Base-by-base conservation (phyloP, 2,888 invertebrate species). In the Meiosimyza platycephala region DNA sequence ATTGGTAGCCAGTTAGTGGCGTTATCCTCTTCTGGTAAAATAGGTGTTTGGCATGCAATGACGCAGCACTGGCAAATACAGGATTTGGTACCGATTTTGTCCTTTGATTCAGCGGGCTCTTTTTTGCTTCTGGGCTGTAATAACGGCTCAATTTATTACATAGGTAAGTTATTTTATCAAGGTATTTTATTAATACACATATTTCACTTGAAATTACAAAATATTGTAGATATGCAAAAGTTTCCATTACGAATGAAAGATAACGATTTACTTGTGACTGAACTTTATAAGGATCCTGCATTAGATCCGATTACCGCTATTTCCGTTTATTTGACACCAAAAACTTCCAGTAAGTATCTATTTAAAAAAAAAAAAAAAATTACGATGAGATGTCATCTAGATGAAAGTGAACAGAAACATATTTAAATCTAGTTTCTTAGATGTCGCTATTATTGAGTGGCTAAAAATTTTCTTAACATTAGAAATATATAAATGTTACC, bases 1-100 rank as follows among this genome's bases (percentile, higher is more conserved):
- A 98, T 99, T 84, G 98, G 99, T 1, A 97, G 96, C 78, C 99
- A 99, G 85, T 88, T 99, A 78, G 99, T 99, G n/a, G 98, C 98
- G 0, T 89, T 99, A 40, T 97, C 97, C 59, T 93, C 94, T 3
- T 92, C 93, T 9, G 96, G 96, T 6, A 98, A 98, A 88, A 95
- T 99, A 28, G 98, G 99, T 1, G 98, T 99, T n/a, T 99, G 98
- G 98, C 98, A 99, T 87, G 96, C 98, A 0, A 98, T 98, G 93
- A 97, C 98, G 0, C 97, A 98, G 82, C 97, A 98, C 87, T 99
- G 98, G 97, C 98, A 98, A 89, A 94, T 96, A 57, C 97, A 98
- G 85, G 98, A 98, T 87, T 94, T 98, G 15, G 95, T 97, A 18
- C 95, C 97, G 2, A 96, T 99, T 1, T 60, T 79, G 47, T 97